phyloP scores from a whole-genome alignment of 2,113 vertebrate species.

The Lynx canadensis region DNA sequence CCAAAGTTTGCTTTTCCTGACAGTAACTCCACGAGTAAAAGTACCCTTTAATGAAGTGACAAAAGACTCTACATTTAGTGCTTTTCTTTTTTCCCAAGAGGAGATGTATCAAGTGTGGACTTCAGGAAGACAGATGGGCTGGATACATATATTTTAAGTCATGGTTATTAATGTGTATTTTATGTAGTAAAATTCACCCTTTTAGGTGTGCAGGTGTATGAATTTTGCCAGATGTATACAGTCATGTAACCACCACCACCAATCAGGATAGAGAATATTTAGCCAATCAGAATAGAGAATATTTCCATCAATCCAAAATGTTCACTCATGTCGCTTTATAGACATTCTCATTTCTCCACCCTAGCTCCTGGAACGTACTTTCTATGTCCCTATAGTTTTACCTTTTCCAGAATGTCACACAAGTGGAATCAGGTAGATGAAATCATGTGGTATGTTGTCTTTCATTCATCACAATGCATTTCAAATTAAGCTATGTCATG shows the following conservation, averaged over 20 bases:
- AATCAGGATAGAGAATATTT: background rate
- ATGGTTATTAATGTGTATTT: background rate
- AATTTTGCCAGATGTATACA: background rate
- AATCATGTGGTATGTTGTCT: fast-evolving
- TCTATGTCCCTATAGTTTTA: background rate
- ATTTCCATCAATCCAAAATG: background rate
- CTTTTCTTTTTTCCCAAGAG: background rate
- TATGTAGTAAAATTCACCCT: background rate
- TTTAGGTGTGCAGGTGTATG: background rate
- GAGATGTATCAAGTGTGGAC: background rate
- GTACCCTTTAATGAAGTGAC: background rate
- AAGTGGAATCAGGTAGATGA: background rate
- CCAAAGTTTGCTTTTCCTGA: no score
- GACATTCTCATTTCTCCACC: background rate
- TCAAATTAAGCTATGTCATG: background rate
- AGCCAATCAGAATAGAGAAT: background rate
- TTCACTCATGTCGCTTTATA: background rate
- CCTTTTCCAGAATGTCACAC: background rate
- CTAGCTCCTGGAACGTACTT: background rate
- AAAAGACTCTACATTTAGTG: no score
- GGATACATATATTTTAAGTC: background rate
- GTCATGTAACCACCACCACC: background rate
- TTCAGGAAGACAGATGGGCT: background rate
- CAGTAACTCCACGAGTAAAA: background rate
- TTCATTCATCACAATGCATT: background rate